A percentile compares a stretch with the other conserved stretches of the same genome.
Evolutionary conservation across 23 tunicate genomes (phyloP).

Genomic region (Trididemnum nubilum): DNA sequence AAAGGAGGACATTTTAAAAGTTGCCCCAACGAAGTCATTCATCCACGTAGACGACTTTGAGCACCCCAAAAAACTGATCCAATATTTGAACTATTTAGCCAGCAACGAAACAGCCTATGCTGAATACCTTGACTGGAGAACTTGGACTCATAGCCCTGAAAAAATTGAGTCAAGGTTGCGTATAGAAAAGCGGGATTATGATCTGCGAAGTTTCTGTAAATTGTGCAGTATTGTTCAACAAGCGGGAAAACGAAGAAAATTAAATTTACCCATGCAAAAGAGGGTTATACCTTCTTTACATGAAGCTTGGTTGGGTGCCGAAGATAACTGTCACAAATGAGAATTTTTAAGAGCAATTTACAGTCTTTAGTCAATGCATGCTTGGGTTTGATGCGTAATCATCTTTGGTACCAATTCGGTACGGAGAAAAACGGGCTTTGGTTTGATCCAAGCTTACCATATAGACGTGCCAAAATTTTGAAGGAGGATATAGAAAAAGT

Average conservation of each 20-base stretch:
- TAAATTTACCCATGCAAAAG: background rate
- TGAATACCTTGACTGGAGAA: slow-evolving; percentile 54
- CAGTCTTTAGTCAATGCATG: too few species aligned
- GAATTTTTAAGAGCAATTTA: too few species aligned
- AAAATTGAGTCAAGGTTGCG: slow-evolving; percentile 25
- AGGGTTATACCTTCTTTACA: background rate
- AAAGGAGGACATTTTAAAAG: slow-evolving; percentile 47
- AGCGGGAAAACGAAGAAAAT: slow-evolving; percentile 48
- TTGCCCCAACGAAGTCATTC: slow-evolving; percentile 62
- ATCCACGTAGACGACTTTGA: slow-evolving; percentile 66
- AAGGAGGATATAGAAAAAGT: too few species aligned
- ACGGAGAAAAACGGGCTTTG: too few species aligned
- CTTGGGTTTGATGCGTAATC: too few species aligned
- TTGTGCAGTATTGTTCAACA: slow-evolving; percentile 52
- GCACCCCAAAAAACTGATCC: slow-evolving; percentile 24
- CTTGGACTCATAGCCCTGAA: slow-evolving; percentile 39
- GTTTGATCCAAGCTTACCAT: too few species aligned
- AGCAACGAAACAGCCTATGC: slow-evolving; percentile 55
- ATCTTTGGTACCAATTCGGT: too few species aligned
- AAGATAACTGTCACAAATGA: too few species aligned
- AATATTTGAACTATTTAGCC: slow-evolving; percentile 46
- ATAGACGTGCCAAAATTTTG: too few species aligned
- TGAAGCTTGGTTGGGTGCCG: slow-evolving; percentile 2
- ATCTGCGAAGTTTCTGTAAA: slow-evolving; percentile 58
- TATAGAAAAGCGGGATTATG: slow-evolving; percentile 41